Percentiles rank a stretch among this genome's conserved stretches.
phyloP scores from a whole-genome alignment of 2,888 invertebrate species.

The Acrobasis consociella region DNA sequence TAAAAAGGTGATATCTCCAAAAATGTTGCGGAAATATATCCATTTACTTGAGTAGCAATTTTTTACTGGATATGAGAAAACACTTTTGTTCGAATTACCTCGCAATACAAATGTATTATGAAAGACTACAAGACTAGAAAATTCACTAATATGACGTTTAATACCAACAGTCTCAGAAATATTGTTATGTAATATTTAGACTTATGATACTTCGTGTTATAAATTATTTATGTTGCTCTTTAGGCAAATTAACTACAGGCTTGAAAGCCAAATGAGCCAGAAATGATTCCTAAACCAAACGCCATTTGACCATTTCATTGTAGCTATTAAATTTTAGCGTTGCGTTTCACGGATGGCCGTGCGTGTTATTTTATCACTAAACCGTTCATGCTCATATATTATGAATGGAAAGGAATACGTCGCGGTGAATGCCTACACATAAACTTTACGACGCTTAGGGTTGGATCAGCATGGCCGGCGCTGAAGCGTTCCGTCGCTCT shows the following conservation, averaged over 20 bases:
- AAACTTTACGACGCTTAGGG: constrained; percentile 44
- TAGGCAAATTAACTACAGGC: neutral
- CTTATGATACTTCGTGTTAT: too few relatives aligned
- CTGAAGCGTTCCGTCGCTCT: too few relatives aligned
- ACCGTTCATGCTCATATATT: constrained; percentile 49
- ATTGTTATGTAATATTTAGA: too few relatives aligned
- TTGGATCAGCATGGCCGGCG: too few relatives aligned
- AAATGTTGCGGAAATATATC: neutral
- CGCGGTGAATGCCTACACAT: constrained; percentile 39
- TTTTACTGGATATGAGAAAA: too few relatives aligned
- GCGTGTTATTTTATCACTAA: constrained; percentile 44
- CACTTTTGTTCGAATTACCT: too few relatives aligned
- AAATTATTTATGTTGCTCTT: neutral
- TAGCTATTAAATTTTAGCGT: constrained; percentile 33
- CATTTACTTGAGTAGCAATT: neutral
- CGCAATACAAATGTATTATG: too few relatives aligned
- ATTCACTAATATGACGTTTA: too few relatives aligned
- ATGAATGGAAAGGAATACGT: constrained; percentile 50
- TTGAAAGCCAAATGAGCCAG: constrained; percentile 7
- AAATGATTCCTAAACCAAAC: neutral
- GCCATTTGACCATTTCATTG: constrained; percentile 15
- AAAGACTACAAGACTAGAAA: too few relatives aligned
- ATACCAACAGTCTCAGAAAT: too few relatives aligned
- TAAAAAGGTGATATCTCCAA: neutral
- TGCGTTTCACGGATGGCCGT: constrained; percentile 34